Evolutionary conservation across 1,140 invertebrate species (phyloP), one percentile per base, ranked within the genome.

Genomic region (Delia radicum): DNA sequence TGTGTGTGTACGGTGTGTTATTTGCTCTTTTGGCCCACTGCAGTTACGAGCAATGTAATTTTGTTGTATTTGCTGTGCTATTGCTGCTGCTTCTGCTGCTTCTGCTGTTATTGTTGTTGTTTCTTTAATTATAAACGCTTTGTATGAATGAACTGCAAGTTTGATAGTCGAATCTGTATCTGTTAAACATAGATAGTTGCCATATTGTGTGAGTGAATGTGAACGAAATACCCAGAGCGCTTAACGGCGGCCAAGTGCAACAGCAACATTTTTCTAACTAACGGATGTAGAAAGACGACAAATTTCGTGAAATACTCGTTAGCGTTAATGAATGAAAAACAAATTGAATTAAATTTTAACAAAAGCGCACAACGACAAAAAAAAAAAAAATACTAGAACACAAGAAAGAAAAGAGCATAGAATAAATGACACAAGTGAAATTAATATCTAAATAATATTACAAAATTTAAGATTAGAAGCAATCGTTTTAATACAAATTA

Each of bases 91-190:
- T 42, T 10, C n/a, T 42, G 37, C n/a, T 42, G 37, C 37, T 42
- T 42, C 37, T 42, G 37, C 33, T 2, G 33, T 12, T 33, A 33
- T n/a, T 48, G 13, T 15, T 48, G 42, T 18, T 55, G 48, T 55
- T 21, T 24, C 48, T 18, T 55, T 55, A 3, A 13, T 13, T 42
- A 42, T 42, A 55, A 55, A 55, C 8, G 48, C n/a, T 31, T 18
- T 67, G 63, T 31, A 67, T 67, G 63, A 67, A 67, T 67, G 63
- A 67, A 67, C 27, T 67, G 63, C 28, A 29, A 31, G 27, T 31
- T 67, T 5, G n/a, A 27, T 63, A 24, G 21, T 5, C 61, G 13
- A 26, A 26, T 27, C 55, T 61, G 55, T n/a, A n/a, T 61, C 21
- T 61, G 55, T 21, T 61, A 21, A 61, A 61, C 61, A 63, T 7